Base-by-base conservation (phyloP, 1,140 invertebrate genomes). In the Drosophila tristis region DNA sequence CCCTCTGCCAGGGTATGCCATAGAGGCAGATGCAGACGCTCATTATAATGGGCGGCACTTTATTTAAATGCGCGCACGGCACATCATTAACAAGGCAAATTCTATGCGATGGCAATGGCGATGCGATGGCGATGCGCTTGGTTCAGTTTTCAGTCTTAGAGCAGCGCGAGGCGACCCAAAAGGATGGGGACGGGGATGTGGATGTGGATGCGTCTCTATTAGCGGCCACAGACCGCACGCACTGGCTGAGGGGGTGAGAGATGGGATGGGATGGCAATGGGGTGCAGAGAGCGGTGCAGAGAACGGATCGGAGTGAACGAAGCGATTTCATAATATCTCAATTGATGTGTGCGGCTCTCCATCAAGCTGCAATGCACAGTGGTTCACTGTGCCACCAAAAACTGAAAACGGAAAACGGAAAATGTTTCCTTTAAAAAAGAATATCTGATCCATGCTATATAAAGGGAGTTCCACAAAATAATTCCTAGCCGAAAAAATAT, bases 1-100 rank as follows among this genome's bases (percentile, higher is more conserved):
- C 35, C 35, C 35, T 39, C 11, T 39, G 1, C 35, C 11, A 39
- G 35, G 49, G 45, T 48, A 47, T 23, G 2, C 4, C 23, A 25
- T 25, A 25, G 51, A 57, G 11, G 49, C 50, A 23, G 35, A 26
- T 20, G 7, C 53, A 31, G 74, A 76, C 61, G 66, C 82, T 86
- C 82, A 86, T 86, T 86, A 86, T 86, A 87, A 86, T 86, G 78
- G 82, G 82, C 78, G 78, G 82, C 84, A 86, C 82, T 86, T 86
- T 82, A 87, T 86, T 86, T 86, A 86, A 86, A 86, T 87, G 84
- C 78, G 78, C 82, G 59, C 82, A 89, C 66, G 84, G 84, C 82
- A 86, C 82, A 86, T 86, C 82, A 86, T 86, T 86, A 86, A 89
- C 84, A 82, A 86, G 82, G 84, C 82, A 78, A 86, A 78, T 77